These are phyloP conservation scores for Hirtodrosophila trivittata DNA, from an alignment of 2,888 invertebrate genomes.

Conservation along the genomic window DNA sequence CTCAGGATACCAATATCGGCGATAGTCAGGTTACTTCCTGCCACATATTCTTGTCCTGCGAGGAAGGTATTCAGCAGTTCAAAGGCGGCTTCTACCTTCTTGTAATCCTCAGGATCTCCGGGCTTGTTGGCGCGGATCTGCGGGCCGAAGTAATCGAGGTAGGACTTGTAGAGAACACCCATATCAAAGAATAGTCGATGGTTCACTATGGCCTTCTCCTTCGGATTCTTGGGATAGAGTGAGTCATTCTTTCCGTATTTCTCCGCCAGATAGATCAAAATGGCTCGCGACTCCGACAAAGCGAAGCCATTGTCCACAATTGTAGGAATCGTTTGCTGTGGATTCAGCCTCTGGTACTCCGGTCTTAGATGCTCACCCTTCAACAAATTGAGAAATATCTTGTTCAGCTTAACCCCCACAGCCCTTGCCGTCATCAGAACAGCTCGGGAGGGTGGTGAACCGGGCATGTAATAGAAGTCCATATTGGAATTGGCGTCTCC, in stretches of 20 bases:
- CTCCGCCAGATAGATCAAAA: slow-evolving; percentile 90
- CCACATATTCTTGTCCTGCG: slow-evolving; percentile 88
- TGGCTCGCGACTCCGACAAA: slow-evolving; percentile 93
- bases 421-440: slow-evolving; percentile 87
- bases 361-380: slow-evolving; percentile 87
- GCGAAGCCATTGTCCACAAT: slow-evolving; percentile 91
- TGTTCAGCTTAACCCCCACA: slow-evolving; percentile 87
- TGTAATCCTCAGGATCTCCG: slow-evolving; percentile 87
- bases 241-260: slow-evolving; percentile 91
- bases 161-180: slow-evolving; percentile 88
- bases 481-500: no score
- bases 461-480: slow-evolving; percentile 55
- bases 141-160: slow-evolving; percentile 88
- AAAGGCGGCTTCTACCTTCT: slow-evolving; percentile 88
- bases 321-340: slow-evolving; percentile 93
- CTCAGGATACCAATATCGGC: slow-evolving; percentile 90
- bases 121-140: slow-evolving; percentile 86
- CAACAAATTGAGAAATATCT: slow-evolving; percentile 86
- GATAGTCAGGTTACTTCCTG: slow-evolving; percentile 89
- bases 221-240: slow-evolving; percentile 90
- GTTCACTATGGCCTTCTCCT: slow-evolving; percentile 90
- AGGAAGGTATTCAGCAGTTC: slow-evolving; percentile 89
- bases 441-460: slow-evolving; percentile 87
- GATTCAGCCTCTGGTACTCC: slow-evolving; percentile 89
- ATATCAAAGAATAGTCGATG: slow-evolving; percentile 92